These are phyloP conservation scores for Drosophila ironensis DNA, from an alignment of 1,140 invertebrate species.

Conservation along the genomic window DNA sequence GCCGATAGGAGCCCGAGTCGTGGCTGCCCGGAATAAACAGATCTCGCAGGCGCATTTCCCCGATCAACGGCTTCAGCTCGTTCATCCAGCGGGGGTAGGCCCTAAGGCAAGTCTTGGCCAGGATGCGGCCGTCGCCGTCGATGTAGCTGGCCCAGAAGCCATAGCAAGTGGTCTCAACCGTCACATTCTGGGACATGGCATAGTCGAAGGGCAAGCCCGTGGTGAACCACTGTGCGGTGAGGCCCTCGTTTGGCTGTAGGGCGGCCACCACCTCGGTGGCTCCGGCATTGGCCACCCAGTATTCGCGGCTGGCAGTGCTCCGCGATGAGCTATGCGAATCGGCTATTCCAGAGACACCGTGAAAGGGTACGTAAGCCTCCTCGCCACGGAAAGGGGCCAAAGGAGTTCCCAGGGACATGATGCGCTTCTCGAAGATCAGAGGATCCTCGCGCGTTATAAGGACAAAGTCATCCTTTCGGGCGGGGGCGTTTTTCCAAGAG, in stretches of 20 bases:
- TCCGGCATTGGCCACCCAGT: slow-evolving; percentile 70
- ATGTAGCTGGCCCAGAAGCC: slow-evolving; percentile 80
- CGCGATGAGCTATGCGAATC: background rate
- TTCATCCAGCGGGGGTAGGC: slow-evolving; percentile 86
- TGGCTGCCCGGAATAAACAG: slow-evolving; percentile 86
- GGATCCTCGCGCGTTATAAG: slow-evolving; percentile 62
- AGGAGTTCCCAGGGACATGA: slow-evolving; percentile 40
- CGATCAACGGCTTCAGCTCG: slow-evolving; percentile 81
- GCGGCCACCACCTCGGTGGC: slow-evolving; percentile 56
- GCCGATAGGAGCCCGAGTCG: slow-evolving; percentile 85
- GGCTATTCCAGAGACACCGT: slow-evolving; percentile 41
- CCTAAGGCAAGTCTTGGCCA: slow-evolving; percentile 82
- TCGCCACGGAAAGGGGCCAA: slow-evolving; percentile 48
- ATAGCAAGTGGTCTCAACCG: slow-evolving; percentile 54
- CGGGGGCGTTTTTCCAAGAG: slow-evolving; percentile 73
- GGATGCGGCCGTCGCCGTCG: slow-evolving; percentile 51
- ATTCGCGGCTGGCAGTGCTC: background rate
- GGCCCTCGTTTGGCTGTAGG: slow-evolving; percentile 44
- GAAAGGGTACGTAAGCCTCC: slow-evolving; percentile 54
- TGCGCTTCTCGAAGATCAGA: slow-evolving; percentile 47
- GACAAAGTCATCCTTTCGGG: slow-evolving; percentile 47
- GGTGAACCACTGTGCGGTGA: slow-evolving; percentile 66
- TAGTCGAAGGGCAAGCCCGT: slow-evolving; percentile 75
- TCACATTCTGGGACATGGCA: slow-evolving; percentile 55
- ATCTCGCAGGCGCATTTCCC: slow-evolving; percentile 82